Base-by-base conservation (phyloP, 2,113 vertebrate species). In the Ceuthmochares aereus region DNA sequence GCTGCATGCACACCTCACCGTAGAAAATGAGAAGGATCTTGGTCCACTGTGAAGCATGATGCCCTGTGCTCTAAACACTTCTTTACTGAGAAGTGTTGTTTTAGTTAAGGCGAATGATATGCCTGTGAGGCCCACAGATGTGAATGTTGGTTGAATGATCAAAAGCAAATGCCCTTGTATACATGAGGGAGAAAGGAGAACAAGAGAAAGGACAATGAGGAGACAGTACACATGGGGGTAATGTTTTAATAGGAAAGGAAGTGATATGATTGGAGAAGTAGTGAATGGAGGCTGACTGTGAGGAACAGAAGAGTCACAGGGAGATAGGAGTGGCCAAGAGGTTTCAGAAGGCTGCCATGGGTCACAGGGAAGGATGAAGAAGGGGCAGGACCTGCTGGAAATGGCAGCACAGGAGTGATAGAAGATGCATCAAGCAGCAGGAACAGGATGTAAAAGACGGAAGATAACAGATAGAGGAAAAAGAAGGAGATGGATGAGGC, bases 111-210 rank as follows among this genome's bases (percentile, higher is more conserved):
- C 2, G 1, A 27, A 8, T 34, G 43, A 47, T 47, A 47, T 20
- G 47, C 18, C 47, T 47, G 47, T 22, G 47, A 47, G 36, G 52
- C 21, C 29, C 2, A 1, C 6, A 47, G 59, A 36, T 40, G 37
- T 0, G 1, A 34, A 25, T 34, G 36, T 37, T 59, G 26, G 29
- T 47, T 59, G 10, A 55, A 18, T 0, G 0, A 22, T 74, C 54
- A 42, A 29, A 62, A 73, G 23, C 21, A 5, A 47, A 55, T 54
- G 10, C 10, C 17, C 16, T 67, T 36, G 15, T 9, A 84, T 43
- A 36, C 0, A 1, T n/a, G 34, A 74, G 4, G 26, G 54, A 56
- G 4, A 58, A 27, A 82, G 54, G 5, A 11, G n/a, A 26, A 69
- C 30, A 66, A 55, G 18, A 52, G n/a, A 56, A 81, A 64, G 36